Conservation (phyloP, 1,140 invertebrate species). For the Drosophila willistoni region DNA sequence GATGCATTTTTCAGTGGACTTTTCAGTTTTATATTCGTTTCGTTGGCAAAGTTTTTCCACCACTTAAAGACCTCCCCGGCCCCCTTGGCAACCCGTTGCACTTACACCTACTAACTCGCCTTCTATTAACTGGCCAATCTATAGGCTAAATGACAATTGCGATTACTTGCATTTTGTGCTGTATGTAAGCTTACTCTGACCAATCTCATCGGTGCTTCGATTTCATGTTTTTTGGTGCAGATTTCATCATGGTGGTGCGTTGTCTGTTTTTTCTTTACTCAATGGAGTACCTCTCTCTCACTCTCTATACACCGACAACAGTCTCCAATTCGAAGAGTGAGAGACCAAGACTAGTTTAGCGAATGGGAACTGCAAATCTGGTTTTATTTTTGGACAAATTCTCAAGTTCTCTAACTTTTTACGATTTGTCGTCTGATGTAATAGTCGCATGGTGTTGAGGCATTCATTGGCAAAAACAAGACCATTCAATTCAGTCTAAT, state of each 20-base stretch:
- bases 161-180: slow-evolving; percentile 20
- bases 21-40: slow-evolving; percentile 74
- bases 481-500: slow-evolving; percentile 11
- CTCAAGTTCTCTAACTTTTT: slow-evolving; percentile 64
- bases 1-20: slow-evolving; percentile 67
- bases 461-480: slow-evolving; percentile 59
- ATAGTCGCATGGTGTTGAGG: slow-evolving; percentile 59
- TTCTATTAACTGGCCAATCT: slow-evolving; percentile 47
- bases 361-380: slow-evolving; percentile 45
- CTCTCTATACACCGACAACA: not conserved
- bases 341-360: slow-evolving; percentile 51
- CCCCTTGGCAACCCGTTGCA: not conserved
- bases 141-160: slow-evolving; percentile 72
- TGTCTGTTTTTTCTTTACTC: slow-evolving; percentile 52
- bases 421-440: slow-evolving; percentile 59
- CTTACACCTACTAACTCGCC: not conserved
- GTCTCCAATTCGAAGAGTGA: slow-evolving; percentile 28
- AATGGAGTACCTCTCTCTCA: slow-evolving; percentile 59
- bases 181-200: slow-evolving; percentile 56
- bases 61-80: not conserved
- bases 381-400: slow-evolving; percentile 64
- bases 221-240: slow-evolving; percentile 69
- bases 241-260: slow-evolving; percentile 60
- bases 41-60: too few species aligned
- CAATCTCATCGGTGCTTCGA: slow-evolving; percentile 51